Evolutionary conservation across 2,797 vertebrate genomes (phyloP).

Genomic region (Petrocephalus sullivani): DNA sequence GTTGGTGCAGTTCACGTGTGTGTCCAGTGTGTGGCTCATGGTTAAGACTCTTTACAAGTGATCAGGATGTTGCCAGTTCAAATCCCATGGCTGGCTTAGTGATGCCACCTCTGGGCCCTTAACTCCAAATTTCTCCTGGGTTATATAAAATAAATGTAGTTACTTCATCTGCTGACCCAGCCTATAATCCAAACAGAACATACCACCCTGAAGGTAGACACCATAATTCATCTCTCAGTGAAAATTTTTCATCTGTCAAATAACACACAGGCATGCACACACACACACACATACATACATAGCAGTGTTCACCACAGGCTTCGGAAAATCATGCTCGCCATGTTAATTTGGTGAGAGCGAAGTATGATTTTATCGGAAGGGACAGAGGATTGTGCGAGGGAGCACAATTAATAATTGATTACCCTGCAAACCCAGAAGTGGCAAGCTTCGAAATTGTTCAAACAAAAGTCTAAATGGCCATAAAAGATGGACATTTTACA

Average conservation of each 20-base stretch:
- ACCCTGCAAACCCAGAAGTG: background rate
- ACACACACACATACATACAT: background rate
- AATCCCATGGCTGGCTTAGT: background rate
- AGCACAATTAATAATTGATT: background rate
- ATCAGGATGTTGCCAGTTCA: background rate
- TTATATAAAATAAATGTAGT: background rate
- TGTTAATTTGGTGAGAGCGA: background rate
- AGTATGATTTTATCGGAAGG: background rate
- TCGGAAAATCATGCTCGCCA: background rate
- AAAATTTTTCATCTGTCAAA: background rate
- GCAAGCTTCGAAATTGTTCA: background rate
- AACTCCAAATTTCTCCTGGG: background rate
- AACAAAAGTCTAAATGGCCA: constrained; percentile 7
- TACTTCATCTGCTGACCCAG: background rate
- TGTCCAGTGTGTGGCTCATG: background rate
- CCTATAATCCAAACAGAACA: background rate
- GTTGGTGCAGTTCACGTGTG: background rate
- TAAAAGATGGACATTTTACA: background rate
- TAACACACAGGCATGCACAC: background rate
- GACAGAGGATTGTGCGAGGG: background rate
- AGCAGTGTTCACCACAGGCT: background rate
- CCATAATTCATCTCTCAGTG: background rate
- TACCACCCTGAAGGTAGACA: background rate
- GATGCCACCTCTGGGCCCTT: background rate
- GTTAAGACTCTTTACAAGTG: background rate